These are phyloP conservation scores for Plebejus anna DNA, from an alignment of 2,888 invertebrate species.

Conservation along the genomic window DNA sequence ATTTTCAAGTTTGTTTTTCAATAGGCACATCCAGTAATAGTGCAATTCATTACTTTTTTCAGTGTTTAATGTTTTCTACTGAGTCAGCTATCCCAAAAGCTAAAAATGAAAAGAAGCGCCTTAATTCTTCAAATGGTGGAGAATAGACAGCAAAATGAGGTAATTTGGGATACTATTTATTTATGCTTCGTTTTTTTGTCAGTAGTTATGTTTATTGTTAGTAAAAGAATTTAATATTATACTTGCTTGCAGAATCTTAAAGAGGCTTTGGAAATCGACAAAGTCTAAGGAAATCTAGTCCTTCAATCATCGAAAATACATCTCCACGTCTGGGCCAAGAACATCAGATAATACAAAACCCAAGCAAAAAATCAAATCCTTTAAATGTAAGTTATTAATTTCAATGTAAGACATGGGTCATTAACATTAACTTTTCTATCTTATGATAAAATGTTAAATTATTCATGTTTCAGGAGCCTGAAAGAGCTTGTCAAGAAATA, in stretches of 20 bases:
- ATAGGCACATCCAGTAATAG: too few relatives aligned
- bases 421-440: too few relatives aligned
- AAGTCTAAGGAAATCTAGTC: too few relatives aligned
- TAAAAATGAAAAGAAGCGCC: conserved; percentile 22
- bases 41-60: too few relatives aligned
- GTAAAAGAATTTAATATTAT: conserved; percentile 10
- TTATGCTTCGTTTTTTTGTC: background rate
- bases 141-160: conserved; percentile 21
- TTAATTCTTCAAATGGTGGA: conserved; percentile 22
- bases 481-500: too few relatives aligned
- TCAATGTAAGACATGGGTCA: too few relatives aligned
- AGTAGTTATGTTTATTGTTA: conserved; percentile 3
- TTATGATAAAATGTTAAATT: too few relatives aligned
- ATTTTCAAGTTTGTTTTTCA: too few relatives aligned
- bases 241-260: conserved; percentile 16
- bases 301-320: conserved; percentile 33
- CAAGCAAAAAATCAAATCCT: too few relatives aligned
- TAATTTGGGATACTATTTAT: conserved; percentile 14
- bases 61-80: conserved; percentile 12
- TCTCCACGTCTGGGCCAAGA: conserved; percentile 25
- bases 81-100: conserved; percentile 12
- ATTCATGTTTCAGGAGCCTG: too few relatives aligned
- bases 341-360: too few relatives aligned
- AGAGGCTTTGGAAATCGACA: conserved; percentile 20
- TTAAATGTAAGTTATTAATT: too few relatives aligned